Conservation (phyloP, 2,113 vertebrate species). For the Eublepharis macularius region DNA sequence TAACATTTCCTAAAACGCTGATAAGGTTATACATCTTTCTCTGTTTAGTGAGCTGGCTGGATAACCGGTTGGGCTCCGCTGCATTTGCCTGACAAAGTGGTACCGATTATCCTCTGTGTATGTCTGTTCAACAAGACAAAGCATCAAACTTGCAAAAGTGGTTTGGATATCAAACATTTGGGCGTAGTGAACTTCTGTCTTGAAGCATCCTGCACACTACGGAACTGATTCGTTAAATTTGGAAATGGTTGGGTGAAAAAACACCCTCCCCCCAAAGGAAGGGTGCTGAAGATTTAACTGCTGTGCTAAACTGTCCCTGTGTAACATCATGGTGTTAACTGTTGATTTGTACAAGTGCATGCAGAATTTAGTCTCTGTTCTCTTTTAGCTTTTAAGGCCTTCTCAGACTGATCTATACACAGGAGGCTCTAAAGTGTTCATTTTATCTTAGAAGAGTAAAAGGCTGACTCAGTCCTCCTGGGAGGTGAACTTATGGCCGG, state of each 20-base stretch:
- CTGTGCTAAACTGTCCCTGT: not conserved
- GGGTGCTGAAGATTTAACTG: not conserved
- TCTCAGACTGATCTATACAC: not conserved
- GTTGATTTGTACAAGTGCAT: not conserved
- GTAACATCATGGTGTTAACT: not conserved
- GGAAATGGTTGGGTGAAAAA: constrained; percentile 1
- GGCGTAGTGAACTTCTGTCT: constrained; percentile 13
- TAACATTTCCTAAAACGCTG: not conserved
- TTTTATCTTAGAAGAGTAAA: not conserved
- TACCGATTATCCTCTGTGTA: not conserved
- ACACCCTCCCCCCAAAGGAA: not conserved
- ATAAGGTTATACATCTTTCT: constrained; percentile 1
- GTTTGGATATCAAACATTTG: constrained; percentile 21
- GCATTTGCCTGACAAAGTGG: constrained; percentile 9
- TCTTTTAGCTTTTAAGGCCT: not conserved
- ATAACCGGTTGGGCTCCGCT: constrained; percentile 25
- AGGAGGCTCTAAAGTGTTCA: not conserved
- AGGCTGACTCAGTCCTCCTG: not conserved
- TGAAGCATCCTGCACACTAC: not conserved
- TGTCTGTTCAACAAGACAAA: constrained; percentile 23
- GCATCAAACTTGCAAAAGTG: constrained; percentile 25
- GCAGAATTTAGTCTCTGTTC: not conserved
- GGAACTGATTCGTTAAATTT: not conserved
- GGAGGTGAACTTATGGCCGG: not conserved
- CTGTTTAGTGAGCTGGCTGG: constrained; percentile 4